A percentile compares a stretch with the other conserved stretches of the same genome.
Conservation (phyloP, 2,888 invertebrate species). For the Agrochola lota region DNA sequence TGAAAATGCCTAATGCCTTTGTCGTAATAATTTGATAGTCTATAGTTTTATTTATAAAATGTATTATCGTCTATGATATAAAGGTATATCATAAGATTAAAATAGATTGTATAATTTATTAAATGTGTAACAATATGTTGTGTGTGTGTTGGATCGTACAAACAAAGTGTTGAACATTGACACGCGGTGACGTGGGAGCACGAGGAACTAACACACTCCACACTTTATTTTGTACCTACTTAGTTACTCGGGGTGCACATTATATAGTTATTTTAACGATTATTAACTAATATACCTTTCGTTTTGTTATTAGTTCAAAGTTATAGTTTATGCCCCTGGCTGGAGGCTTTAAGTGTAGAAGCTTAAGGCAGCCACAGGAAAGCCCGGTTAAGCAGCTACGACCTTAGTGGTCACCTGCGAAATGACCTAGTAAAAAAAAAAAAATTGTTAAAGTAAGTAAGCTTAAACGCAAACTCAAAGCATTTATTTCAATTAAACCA, state of each 20-base stretch:
- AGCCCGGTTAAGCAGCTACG: too few relatives aligned
- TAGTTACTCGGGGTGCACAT: constrained; percentile 10
- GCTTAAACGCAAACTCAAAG: too few relatives aligned
- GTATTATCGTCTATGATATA: background rate
- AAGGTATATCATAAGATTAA: constrained; percentile 2
- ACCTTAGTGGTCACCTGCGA: too few relatives aligned
- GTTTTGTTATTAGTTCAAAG: background rate
- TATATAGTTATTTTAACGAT: constrained; percentile 18
- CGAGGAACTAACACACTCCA: constrained; percentile 31
- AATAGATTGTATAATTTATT: constrained; percentile 35
- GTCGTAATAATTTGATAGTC: constrained; percentile 7
- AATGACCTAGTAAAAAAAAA: too few relatives aligned
- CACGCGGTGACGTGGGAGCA: constrained; percentile 36
- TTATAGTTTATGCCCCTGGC: too few relatives aligned
- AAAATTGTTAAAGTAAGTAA: too few relatives aligned
- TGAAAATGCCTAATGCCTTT: background rate
- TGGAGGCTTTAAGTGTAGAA: too few relatives aligned
- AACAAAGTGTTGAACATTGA: constrained; percentile 49
- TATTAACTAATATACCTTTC: background rate
- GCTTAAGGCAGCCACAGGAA: too few relatives aligned
- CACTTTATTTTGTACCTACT: constrained; percentile 32
- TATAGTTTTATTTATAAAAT: constrained; percentile 6
- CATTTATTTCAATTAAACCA: too few relatives aligned
- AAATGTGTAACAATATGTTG: constrained; percentile 5
- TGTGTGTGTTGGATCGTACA: constrained; percentile 9